Percentiles rank a stretch among this genome's conserved stretches.
phyloP scores from a whole-genome alignment of 2,113 vertebrate genomes.

The Ophiodon elongatus region DNA sequence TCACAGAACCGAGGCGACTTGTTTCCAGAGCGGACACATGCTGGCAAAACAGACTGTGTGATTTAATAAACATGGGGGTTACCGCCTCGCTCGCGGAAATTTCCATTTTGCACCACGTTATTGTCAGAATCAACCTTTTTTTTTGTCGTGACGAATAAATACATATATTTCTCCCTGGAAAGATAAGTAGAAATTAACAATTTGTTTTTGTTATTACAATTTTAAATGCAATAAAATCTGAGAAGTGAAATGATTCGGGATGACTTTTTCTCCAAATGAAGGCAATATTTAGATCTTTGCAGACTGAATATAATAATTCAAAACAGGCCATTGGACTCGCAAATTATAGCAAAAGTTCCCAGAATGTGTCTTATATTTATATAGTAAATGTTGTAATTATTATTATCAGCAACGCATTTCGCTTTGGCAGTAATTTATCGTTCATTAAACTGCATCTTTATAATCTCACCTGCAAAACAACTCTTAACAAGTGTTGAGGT shows the following conservation, averaged over 20 bases:
- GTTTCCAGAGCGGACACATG: constrained; percentile 66
- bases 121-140: constrained; percentile 32
- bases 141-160: constrained; percentile 36
- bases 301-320: not conserved
- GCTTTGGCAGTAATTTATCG: not conserved
- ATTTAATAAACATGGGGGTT: constrained; percentile 61
- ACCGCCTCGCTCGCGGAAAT: constrained; percentile 4
- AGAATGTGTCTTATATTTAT: not conserved
- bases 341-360: not conserved
- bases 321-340: not conserved
- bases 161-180: not conserved
- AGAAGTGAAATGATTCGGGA: not conserved
- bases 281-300: not conserved
- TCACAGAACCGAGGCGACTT: constrained; percentile 64
- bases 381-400: not conserved
- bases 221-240: constrained; percentile 20
- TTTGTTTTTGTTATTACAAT: constrained; percentile 19
- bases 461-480: not conserved
- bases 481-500: not conserved
- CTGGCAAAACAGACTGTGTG: constrained; percentile 76
- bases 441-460: not conserved
- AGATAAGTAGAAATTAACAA: not conserved
- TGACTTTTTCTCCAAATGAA: not conserved
- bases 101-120: constrained; percentile 69
- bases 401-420: not conserved